These are phyloP conservation scores for Archivesica marissinica DNA, from an alignment of 1,140 invertebrate species.

Conservation along the genomic window DNA sequence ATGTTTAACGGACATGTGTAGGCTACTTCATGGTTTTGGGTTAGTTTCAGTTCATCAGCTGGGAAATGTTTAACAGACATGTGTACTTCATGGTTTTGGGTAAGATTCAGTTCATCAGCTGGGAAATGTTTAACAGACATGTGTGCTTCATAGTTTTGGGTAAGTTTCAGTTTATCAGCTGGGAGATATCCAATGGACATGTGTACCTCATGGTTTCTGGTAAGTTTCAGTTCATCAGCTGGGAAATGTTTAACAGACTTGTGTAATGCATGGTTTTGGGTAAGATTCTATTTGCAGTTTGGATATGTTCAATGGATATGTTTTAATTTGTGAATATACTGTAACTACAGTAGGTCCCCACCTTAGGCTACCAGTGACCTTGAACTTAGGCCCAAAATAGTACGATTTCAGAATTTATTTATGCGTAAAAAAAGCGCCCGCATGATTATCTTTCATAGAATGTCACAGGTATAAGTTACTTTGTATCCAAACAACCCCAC, in stretches of 20 bases:
- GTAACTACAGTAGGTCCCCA: too few relatives aligned
- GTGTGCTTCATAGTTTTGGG: background rate
- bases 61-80: slow-evolving; percentile 15
- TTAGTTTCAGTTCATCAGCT: background rate
- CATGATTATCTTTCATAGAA: too few relatives aligned
- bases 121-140: background rate
- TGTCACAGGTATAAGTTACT: too few relatives aligned
- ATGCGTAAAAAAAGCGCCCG: too few relatives aligned
- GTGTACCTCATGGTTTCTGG: background rate
- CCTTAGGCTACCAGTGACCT: too few relatives aligned
- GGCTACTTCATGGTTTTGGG: background rate
- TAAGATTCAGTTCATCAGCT: slow-evolving; percentile 12
- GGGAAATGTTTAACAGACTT: background rate
- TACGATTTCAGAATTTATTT: too few relatives aligned
- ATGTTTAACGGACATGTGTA: too few relatives aligned
- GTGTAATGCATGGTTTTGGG: background rate
- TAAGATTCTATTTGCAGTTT: too few relatives aligned
- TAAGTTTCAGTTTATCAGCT: background rate
- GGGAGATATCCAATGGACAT: background rate
- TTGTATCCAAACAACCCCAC: too few relatives aligned
- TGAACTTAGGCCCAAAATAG: too few relatives aligned
- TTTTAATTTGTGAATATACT: too few relatives aligned
- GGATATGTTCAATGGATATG: too few relatives aligned
- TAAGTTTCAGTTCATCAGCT: background rate
- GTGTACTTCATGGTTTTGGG: slow-evolving; percentile 67